Base-by-base conservation (phyloP, 1,140 invertebrate genomes). In the Calliphora vicina region DNA sequence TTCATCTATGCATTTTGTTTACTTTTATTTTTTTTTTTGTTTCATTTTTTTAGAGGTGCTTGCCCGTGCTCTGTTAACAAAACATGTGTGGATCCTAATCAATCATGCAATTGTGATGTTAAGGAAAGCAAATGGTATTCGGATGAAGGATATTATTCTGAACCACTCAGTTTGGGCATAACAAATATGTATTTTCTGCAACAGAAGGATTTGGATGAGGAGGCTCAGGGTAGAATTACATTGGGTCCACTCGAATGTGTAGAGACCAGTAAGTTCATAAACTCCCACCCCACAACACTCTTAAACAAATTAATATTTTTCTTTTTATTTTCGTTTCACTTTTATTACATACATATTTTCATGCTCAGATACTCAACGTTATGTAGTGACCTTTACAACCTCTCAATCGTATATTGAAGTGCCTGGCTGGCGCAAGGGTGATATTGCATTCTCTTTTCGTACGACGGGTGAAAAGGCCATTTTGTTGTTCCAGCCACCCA, bases 341-440 rank as follows among this genome's bases (percentile, higher is more conserved):
- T n/a, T n/a, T 35, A 35, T 35, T 35, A 8, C 43, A 25, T 76
- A 61, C n/a, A n/a, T 82, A 15, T 85, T 17, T 61, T 43, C 61
- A 20, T 35, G n/a, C 25, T 10, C 87, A 97, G 96, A 97, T 90
- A 98, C 96, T 1, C 96, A 97, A 90, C 94, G 96, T 85, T 97
- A 97, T 90, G 96, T 97, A 0, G 96, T 98, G 1, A 98, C 97
- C 5, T 98, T 98, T 87, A 97, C 96, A 78, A 97, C 96, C 10
- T 96, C 95, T 42, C 95, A 97, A 86, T 97, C 97, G 0, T 98
- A 97, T 87, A 95, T 98, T 81, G 95, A 97, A 92, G 96, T 98
- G 4, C 96, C 96, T 10, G 96, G 97, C 0, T 98, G 97, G 97
- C 92, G 95, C 73, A 96, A 96, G 86, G 97, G 97, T 2, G 97